These are phyloP conservation scores for Acrobasis consociella DNA, from an alignment of 2,888 invertebrate genomes.

Conservation along the genomic window DNA sequence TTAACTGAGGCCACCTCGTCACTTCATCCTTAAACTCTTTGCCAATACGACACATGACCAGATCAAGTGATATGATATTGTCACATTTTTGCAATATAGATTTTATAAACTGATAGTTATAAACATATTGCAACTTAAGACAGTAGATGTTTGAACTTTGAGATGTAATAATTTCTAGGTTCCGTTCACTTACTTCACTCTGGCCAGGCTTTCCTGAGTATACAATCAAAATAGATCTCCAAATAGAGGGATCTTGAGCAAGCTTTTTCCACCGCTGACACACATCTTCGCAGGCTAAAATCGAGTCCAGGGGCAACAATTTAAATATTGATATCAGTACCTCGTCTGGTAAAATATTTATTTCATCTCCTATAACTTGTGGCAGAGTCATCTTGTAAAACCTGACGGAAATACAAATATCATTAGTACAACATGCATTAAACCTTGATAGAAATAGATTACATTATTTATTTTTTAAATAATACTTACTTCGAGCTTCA, in stretches of 20 bases:
- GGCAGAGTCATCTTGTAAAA: conserved; percentile 40
- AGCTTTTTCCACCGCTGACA: conserved; percentile 65
- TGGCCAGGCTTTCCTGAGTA: conserved; percentile 68
- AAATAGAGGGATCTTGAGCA: conserved; percentile 56
- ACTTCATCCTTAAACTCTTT: conserved; percentile 62
- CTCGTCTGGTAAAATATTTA: conserved; percentile 68
- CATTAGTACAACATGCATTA: neutral
- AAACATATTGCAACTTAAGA: conserved; percentile 68
- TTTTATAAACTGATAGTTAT: conserved; percentile 58
- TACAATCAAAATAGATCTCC: conserved; percentile 58
- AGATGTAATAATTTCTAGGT: conserved; percentile 53
- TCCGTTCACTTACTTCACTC: conserved; percentile 58
- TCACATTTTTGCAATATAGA: conserved; percentile 57
- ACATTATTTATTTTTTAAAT: too few relatives aligned
- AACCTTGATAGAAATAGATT: too few relatives aligned
- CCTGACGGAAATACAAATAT: conserved; percentile 14
- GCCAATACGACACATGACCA: conserved; percentile 69
- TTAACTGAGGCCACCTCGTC: conserved; percentile 59
- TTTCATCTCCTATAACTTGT: conserved; percentile 35
- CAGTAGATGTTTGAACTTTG: conserved; percentile 58
- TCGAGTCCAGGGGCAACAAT: conserved; percentile 57
- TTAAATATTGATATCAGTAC: conserved; percentile 65
- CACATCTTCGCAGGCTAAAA: conserved; percentile 63
- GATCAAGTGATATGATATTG: conserved; percentile 63
- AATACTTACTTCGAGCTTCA: neutral